phyloP scores from a whole-genome alignment of 1,140 invertebrate species.

The Nixonia krombeini region DNA sequence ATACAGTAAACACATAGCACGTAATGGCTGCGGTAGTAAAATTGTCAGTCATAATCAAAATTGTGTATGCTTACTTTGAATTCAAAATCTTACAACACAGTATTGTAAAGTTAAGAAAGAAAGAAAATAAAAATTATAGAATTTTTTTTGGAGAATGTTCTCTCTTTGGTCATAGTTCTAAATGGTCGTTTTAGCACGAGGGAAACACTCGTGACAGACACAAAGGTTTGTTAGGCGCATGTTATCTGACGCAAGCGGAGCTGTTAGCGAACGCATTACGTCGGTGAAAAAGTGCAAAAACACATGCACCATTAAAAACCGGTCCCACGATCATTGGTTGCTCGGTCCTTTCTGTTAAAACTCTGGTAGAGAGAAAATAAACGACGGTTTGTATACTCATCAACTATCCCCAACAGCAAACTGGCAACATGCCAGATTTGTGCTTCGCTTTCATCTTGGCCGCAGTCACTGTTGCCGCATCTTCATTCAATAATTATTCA shows the following conservation, averaged over 20 bases:
- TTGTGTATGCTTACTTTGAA: too few species aligned
- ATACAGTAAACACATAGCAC: too few species aligned
- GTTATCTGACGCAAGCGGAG: background rate
- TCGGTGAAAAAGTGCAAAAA: conserved; percentile 3
- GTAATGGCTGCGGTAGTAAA: too few species aligned
- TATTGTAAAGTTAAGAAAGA: too few species aligned
- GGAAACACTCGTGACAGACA: too few species aligned
- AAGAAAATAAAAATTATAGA: too few species aligned
- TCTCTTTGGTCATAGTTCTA: too few species aligned
- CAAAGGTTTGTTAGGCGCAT: background rate
- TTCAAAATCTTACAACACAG: too few species aligned
- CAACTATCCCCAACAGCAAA: conserved; percentile 12
- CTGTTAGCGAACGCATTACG: conserved; percentile 1
- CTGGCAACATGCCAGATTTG: conserved; percentile 25
- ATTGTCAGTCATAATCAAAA: too few species aligned
- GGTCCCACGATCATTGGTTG: conserved; percentile 1
- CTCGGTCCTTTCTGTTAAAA: background rate
- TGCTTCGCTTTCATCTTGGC: conserved; percentile 19
- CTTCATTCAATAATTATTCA: conserved; percentile 20
- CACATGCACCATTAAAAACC: conserved; percentile 7
- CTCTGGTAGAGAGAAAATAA: conserved; percentile 20
- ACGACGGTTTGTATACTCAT: conserved; percentile 38
- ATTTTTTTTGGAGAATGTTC: too few species aligned
- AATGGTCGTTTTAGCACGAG: too few species aligned
- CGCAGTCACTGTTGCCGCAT: too few species aligned